Evolutionary conservation across 2,888 invertebrate species (phyloP).

Genomic region (Dioctria linearis): DNA sequence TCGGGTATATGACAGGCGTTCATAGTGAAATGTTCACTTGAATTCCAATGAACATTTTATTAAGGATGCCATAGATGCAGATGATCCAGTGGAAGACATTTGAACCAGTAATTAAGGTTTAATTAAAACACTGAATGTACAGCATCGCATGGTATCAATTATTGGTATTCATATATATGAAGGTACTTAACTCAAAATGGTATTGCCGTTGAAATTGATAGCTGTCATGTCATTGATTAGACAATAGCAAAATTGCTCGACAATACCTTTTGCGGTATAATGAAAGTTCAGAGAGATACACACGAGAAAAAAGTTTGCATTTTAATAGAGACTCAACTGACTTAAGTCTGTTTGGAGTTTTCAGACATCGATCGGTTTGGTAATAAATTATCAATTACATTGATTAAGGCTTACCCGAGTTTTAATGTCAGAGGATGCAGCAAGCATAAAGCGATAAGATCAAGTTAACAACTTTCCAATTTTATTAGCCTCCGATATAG

Average conservation of each 20-base stretch:
- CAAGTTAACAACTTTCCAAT: conserved; percentile 49
- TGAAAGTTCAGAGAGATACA: neutral
- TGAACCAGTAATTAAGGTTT: conserved; percentile 34
- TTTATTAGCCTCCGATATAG: conserved; percentile 44
- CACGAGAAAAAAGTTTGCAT: conserved; percentile 17
- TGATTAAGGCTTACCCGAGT: conserved; percentile 42
- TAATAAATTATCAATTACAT: conserved; percentile 46
- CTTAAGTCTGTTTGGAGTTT: neutral
- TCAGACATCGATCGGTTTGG: neutral
- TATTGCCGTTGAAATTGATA: neutral
- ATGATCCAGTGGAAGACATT: conserved; percentile 17
- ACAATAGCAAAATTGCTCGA: conserved; percentile 39
- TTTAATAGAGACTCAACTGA: neutral
- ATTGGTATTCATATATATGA: neutral
- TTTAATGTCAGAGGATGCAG: conserved; percentile 42
- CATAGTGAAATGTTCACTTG: conserved; percentile 46
- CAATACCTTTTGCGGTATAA: neutral
- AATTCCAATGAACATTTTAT: conserved; percentile 20
- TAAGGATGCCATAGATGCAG: neutral
- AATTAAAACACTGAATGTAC: conserved; percentile 24
- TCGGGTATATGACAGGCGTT: conserved; percentile 48
- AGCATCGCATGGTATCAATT: neutral
- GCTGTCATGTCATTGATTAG: conserved; percentile 45
- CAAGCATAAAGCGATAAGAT: conserved; percentile 37
- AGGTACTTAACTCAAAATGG: neutral